phyloP scores from a whole-genome alignment of 2,888 invertebrate genomes.

The Epistrophella euchroma region DNA sequence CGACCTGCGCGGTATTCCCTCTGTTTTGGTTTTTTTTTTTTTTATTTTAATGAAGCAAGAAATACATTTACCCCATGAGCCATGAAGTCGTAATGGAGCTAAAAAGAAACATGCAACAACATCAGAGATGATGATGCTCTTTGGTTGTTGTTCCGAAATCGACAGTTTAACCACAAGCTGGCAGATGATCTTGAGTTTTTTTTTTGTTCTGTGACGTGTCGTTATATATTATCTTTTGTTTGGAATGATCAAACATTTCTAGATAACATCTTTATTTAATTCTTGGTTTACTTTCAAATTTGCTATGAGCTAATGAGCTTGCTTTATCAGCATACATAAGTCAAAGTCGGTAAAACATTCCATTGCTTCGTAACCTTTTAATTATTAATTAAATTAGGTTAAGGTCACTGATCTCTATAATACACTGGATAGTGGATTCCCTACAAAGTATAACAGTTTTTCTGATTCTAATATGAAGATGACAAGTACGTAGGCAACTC shows the following conservation, averaged over 20 bases:
- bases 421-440: no score
- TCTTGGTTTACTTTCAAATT: background rate
- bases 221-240: background rate
- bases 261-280: conserved; percentile 10
- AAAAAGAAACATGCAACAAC: conserved; percentile 39
- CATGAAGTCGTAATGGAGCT: conserved; percentile 36
- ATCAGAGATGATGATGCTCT: conserved; percentile 53
- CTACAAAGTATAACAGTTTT: no score
- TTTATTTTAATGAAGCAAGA: conserved; percentile 26
- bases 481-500: no score
- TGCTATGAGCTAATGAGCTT: conserved; percentile 1
- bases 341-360: background rate
- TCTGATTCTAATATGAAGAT: no score
- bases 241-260: background rate
- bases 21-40: conserved; percentile 38
- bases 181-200: conserved; percentile 63
- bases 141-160: conserved; percentile 51
- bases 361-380: no score
- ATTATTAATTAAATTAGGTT: no score
- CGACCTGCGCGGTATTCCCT: conserved; percentile 49
- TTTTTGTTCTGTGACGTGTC: conserved; percentile 20
- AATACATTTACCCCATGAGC: conserved; percentile 51
- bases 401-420: no score
- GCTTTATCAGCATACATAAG: background rate
- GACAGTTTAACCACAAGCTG: conserved; percentile 64